phyloP scores from a whole-genome alignment of 2,888 invertebrate species.

The Hypolimnas misippus region DNA sequence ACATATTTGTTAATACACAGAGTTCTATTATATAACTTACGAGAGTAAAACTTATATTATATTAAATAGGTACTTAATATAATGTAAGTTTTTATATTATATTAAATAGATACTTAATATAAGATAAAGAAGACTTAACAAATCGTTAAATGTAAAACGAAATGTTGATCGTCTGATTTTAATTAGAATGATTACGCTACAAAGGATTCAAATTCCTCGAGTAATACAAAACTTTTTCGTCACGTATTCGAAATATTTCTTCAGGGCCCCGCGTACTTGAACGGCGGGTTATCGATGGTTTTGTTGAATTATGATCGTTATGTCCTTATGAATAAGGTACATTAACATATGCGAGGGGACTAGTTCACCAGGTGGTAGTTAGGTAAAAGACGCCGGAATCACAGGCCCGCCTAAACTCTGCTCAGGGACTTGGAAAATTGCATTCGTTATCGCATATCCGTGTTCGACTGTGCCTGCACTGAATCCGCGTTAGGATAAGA shows the following conservation, averaged over 20 bases:
- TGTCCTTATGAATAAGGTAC: conserved; percentile 17
- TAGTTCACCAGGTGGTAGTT: conserved; percentile 57
- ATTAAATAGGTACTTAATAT: no score
- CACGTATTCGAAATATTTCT: conserved; percentile 37
- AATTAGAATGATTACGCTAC: conserved; percentile 28
- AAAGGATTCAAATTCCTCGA: conserved; percentile 26
- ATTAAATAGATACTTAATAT: no score
- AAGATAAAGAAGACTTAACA: not conserved
- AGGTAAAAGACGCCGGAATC: conserved; percentile 58
- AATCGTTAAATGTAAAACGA: not conserved
- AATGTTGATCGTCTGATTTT: conserved; percentile 4
- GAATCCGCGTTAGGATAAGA: conserved; percentile 36
- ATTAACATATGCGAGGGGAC: conserved; percentile 20
- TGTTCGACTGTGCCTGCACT: conserved; percentile 56
- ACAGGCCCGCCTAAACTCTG: conserved; percentile 75
- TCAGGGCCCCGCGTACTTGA: conserved; percentile 17
- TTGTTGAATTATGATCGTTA: conserved; percentile 23
- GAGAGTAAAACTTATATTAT: no score
- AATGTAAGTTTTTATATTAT: no score
- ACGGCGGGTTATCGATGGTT: conserved; percentile 8
- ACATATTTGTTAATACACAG: no score
- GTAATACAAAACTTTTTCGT: conserved; percentile 33
- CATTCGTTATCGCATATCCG: conserved; percentile 82
- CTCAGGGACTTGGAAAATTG: conserved; percentile 80
- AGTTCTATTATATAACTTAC: no score